Evolutionary conservation across 2,797 vertebrate genomes (phyloP), one percentile per base, ranked within the genome.

Genomic region (Chelon auratus): DNA sequence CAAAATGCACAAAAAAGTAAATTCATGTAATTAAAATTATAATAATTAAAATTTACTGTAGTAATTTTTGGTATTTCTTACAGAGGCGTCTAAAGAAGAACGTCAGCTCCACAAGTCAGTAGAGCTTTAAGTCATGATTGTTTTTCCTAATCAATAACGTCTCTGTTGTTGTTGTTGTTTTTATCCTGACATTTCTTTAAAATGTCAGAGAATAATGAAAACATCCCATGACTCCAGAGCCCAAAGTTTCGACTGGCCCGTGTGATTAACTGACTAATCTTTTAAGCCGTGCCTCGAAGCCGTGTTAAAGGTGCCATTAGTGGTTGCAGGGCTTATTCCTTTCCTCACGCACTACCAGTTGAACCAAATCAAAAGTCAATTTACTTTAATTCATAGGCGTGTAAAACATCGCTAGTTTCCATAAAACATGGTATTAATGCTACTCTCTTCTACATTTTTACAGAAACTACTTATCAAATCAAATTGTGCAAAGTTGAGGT

Each of bases 121-220:
- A 12, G n/a, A 33, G 68, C 36, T 30, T 47, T 47, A 55, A 55
- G 52, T 61, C 40, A 50, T 59, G 39, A 63, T 65, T 72, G 52
- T 57, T 75, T 65, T 68, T 57, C 36, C 53, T 43, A 52, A 68
- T 68, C 69, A 48, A 73, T 78, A 68, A 58, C 36, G 48, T 60
- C 47, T 62, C 15, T 26, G 52, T 62, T 72, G 68, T 52, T 78
- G 63, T 51, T 15, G 42, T 43, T 43, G 42, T 14, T 5, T 43
- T 43, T 17, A 43, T 43, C 9, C 8, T 68, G 70, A 50, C 69
- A 78, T 73, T 83, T 60, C 64, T 56, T 51, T 63, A 11, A 72
- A 75, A 76, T 78, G 36, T 74, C 73, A 73, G 22, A 51, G 45
- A 70, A 59, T 51, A 57, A 56, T 74, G 66, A 77, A 73, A 74